Evolutionary conservation across 2,888 invertebrate genomes (phyloP), one percentile per base, ranked within the genome.

Genomic region (Lasius platythorax): DNA sequence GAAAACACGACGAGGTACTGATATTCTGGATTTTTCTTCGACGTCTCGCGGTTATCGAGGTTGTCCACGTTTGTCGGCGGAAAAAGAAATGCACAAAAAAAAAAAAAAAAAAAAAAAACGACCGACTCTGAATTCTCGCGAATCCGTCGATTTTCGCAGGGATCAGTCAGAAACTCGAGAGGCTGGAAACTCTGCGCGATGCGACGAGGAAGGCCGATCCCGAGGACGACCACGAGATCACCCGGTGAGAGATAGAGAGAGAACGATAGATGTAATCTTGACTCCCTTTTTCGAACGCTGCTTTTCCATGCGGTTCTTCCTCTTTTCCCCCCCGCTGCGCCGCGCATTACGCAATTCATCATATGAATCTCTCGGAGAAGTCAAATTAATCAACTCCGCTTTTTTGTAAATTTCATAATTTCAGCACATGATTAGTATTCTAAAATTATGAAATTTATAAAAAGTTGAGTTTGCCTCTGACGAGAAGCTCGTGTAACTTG

Each of bases 161-260:
- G 92, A 96, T 98, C 92, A 96, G 97, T 93, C 98, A 98, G 95
- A 98, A 98, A 95, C 96, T 98, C 94, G 98, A 98, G 95, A 96
- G 97, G 94, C 96, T 97, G 92, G 97, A 97, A 92, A 97, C 96
- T 93, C 96, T 97, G 84, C 97, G 97, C 93, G 97, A 97, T 93
- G 96, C 96, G 89, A 96, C 96, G 91, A 96, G 96, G 92, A 97
- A 97, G 95, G 96, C 96, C 78, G 96, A 96, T 91, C 97, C 97
- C 92, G 96, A 96, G 78, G 97, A 97, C 53, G 92, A 93, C 84
- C 96, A 96, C 82, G 89, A 89, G 85, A 68, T 66, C 64, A 89
- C 78, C 83, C 85, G 89, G 89, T 89, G 96, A 96, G 94, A 92
- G 12, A 18, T n/a, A 28, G 63, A 40, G 9, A 75, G 40, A 5